A percentile compares a stretch with the other conserved stretches of the same genome.
Evolutionary conservation across 1,140 invertebrate genomes (phyloP).

Genomic region (Cotesia vestalis): DNA sequence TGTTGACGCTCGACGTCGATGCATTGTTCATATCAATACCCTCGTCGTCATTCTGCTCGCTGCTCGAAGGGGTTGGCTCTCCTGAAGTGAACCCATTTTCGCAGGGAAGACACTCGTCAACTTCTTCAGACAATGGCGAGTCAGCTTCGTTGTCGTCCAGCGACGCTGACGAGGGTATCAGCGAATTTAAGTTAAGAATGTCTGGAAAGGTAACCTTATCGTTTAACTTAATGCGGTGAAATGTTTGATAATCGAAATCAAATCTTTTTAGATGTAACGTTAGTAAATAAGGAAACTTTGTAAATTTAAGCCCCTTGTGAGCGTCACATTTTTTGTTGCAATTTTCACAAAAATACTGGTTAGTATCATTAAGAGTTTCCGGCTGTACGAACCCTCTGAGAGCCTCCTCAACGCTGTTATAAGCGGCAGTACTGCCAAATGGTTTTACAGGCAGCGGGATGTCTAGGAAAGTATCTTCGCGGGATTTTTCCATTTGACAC

Average conservation of each 20-base stretch:
- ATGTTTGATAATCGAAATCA: conserved; percentile 88
- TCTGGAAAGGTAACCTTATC: conserved; percentile 91
- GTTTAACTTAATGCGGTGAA: conserved; percentile 90
- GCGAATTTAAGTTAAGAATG: conserved; percentile 81
- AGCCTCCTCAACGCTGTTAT: conserved; percentile 87
- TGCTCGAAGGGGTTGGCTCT: conserved; percentile 53
- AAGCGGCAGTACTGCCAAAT: conserved; percentile 81
- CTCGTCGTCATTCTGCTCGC: conserved; percentile 64
- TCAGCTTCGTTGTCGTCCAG: neutral
- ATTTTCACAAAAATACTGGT: conserved; percentile 90
- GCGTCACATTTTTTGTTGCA: conserved; percentile 91
- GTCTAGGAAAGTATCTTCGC: conserved; percentile 88
- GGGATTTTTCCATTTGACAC: conserved; percentile 85
- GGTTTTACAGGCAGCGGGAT: conserved; percentile 88
- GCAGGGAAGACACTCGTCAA: conserved; percentile 70
- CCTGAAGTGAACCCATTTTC: conserved; percentile 53
- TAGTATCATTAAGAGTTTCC: conserved; percentile 85
- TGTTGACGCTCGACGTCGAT: conserved; percentile 52
- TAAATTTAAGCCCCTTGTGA: conserved; percentile 91
- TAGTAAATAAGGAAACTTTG: conserved; percentile 87
- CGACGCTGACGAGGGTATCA: conserved; percentile 55
- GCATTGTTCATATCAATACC: conserved; percentile 72
- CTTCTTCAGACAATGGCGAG: conserved; percentile 59
- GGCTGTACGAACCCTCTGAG: conserved; percentile 86
- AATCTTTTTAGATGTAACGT: conserved; percentile 91